phyloP scores from a whole-genome alignment of 1,140 invertebrate genomes.

The Bilobella aurantiaca region DNA sequence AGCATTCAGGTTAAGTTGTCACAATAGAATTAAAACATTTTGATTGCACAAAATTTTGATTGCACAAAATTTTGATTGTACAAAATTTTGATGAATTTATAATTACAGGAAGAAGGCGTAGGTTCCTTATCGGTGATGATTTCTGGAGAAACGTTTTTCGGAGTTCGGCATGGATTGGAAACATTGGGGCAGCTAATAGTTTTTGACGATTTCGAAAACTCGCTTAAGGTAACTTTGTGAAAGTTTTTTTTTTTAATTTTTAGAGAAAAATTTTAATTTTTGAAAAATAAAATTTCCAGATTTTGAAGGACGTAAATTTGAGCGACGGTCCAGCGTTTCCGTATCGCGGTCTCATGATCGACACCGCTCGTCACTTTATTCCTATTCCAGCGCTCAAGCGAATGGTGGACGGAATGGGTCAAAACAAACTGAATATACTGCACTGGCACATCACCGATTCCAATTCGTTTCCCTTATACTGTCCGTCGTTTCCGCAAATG shows the following conservation, averaged over 20 bases:
- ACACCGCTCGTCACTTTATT: constrained; percentile 36
- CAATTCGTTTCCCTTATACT: constrained; percentile 38
- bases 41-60: background rate
- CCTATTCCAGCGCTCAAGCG: constrained; percentile 28
- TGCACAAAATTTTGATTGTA: background rate
- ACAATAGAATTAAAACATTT: background rate
- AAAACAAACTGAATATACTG: constrained; percentile 38
- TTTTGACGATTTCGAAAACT: constrained; percentile 34
- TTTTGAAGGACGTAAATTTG: constrained; percentile 51
- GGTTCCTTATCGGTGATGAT: constrained; percentile 46
- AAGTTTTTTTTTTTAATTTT: background rate
- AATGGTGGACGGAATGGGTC: constrained; percentile 37
- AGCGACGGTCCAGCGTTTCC: constrained; percentile 58
- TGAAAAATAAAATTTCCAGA: constrained; percentile 38
- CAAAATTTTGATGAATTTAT: constrained; percentile 15
- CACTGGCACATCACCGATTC: constrained; percentile 39
- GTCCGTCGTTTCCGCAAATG: constrained; percentile 32
- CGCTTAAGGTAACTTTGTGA: constrained; percentile 18
- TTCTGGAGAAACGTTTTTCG: constrained; percentile 55
- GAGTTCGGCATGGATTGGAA: constrained; percentile 61
- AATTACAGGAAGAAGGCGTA: background rate
- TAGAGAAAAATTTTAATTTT: background rate
- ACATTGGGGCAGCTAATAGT: constrained; percentile 60
- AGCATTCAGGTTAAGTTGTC: background rate
- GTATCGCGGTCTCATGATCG: constrained; percentile 60